These are phyloP conservation scores for Acanthaster planci DNA, from an alignment of 35 echinoderm and acorn worm species.

Conservation along the genomic window DNA sequence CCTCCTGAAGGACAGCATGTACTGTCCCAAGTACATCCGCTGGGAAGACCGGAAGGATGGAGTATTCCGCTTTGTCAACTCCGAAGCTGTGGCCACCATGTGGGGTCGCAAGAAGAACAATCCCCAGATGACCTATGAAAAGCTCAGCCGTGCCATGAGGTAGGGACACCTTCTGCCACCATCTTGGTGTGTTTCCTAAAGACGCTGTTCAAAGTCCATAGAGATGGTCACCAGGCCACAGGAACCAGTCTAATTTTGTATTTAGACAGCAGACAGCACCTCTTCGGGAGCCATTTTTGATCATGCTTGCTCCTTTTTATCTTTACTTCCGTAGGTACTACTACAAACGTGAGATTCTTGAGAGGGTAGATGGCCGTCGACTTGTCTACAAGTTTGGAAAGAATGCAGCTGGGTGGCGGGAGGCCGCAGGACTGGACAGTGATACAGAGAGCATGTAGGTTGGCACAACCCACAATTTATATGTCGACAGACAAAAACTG, in stretches of 20 bases:
- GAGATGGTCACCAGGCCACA: too few species aligned
- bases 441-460: background rate
- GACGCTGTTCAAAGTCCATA: too few species aligned
- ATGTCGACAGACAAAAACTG: too few species aligned
- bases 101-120: constrained; percentile 99
- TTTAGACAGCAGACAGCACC: too few species aligned
- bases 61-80: constrained; percentile 96
- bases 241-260: too few species aligned
- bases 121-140: constrained; percentile 97
- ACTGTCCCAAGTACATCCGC: constrained; percentile 80
- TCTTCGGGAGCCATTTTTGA: too few species aligned
- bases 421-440: constrained; percentile 51
- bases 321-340: constrained; percentile 66
- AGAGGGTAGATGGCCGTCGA: constrained; percentile 87
- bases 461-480: too few species aligned
- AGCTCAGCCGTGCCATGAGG: constrained; percentile 99
- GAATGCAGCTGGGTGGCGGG: constrained; percentile 83
- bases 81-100: constrained; percentile 84
- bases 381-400: constrained; percentile 97
- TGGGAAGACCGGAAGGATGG: constrained; percentile 90
- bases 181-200: background rate
- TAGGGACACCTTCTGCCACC: constrained; percentile 8
- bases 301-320: background rate
- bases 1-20: constrained; percentile 64
- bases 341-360: constrained; percentile 90